Percentiles rank a stretch among this genome's conserved stretches.
phyloP scores from a whole-genome alignment of 2,888 invertebrate genomes.

The Macrophya annulata region DNA sequence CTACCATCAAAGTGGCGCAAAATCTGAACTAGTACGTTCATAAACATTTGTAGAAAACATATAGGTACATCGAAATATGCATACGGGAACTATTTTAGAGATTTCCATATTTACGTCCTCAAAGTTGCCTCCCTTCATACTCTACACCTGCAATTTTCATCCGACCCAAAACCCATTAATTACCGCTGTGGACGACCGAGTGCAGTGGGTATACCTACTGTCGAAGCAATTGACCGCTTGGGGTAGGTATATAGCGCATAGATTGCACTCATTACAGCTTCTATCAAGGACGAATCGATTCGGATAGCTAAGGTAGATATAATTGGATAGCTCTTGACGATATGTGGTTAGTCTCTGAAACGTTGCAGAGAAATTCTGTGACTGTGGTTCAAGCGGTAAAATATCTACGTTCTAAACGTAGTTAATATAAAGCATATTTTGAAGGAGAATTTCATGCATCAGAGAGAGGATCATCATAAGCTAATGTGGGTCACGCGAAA shows the following conservation, averaged over 20 bases:
- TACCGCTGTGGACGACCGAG: constrained; percentile 12
- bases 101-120: background rate
- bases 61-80: background rate
- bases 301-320: constrained; percentile 24
- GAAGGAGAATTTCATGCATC: constrained; percentile 33
- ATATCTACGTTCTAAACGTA: background rate
- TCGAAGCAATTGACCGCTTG: constrained; percentile 24
- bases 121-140: background rate
- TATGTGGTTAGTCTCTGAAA: background rate
- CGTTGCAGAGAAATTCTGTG: background rate
- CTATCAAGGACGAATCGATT: constrained; percentile 33
- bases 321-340: background rate
- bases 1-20: background rate
- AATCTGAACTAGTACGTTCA: background rate
- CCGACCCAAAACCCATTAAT: constrained; percentile 8
- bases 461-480: constrained; percentile 15
- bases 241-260: background rate
- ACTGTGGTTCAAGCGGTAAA: background rate
- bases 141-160: constrained; percentile 11
- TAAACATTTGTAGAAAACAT: background rate
- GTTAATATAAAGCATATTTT: background rate
- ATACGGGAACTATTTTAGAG: background rate
- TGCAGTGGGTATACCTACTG: background rate
- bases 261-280: constrained; percentile 37
- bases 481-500: constrained; percentile 21